A percentile compares a stretch with the other conserved stretches of the same genome.
These are phyloP conservation scores for Teleiodes luculella DNA, from an alignment of 2,888 invertebrate genomes.

Conservation along the genomic window DNA sequence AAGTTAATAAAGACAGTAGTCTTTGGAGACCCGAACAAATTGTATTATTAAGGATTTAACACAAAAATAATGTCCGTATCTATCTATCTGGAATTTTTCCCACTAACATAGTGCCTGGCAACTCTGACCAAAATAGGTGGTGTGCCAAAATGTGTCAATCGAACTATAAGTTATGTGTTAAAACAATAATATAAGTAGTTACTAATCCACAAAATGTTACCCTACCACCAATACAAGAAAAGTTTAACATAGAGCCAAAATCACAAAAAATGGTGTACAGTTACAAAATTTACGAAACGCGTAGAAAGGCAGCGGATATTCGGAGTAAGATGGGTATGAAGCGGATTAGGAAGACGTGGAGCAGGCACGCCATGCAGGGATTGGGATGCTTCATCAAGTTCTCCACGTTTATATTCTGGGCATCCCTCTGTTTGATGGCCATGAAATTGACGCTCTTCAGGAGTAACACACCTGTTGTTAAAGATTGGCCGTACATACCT, in stretches of 20 bases:
- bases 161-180: background rate
- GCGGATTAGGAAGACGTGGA: slow-evolving; percentile 34
- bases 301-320: background rate
- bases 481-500: slow-evolving; percentile 57
- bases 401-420: slow-evolving; percentile 69
- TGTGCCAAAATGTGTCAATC: background rate
- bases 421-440: slow-evolving; percentile 63
- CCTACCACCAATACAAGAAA: background rate
- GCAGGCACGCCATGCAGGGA: slow-evolving; percentile 55
- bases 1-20: too few relatives aligned
- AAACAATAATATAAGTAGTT: too few relatives aligned
- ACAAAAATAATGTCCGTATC: background rate
- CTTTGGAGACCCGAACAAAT: too few relatives aligned
- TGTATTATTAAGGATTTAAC: too few relatives aligned
- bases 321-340: background rate
- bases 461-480: slow-evolving; percentile 49
- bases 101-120: background rate
- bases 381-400: slow-evolving; percentile 70
- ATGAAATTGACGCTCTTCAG: slow-evolving; percentile 75
- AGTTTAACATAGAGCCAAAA: background rate
- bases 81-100: background rate
- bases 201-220: too few relatives aligned
- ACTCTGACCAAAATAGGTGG: background rate
- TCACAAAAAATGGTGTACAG: background rate
- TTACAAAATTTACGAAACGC: background rate